These are phyloP conservation scores for Alectoris magna DNA, from an alignment of 2,797 vertebrate species.

Conservation along the genomic window DNA sequence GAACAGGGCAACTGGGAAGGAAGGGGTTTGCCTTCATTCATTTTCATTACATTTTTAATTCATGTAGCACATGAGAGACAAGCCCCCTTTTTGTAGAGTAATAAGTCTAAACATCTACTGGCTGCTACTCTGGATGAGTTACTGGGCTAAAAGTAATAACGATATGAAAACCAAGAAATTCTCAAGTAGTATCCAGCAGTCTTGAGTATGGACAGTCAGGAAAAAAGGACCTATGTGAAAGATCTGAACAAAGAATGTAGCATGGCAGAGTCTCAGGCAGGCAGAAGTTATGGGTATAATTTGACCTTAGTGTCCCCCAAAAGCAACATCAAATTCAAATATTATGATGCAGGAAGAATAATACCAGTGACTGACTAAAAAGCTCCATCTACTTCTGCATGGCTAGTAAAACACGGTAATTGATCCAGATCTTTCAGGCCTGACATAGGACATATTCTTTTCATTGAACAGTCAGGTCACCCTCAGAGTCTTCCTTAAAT, in stretches of 20 bases:
- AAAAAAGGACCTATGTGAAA: background rate
- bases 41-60: background rate
- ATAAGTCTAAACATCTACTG: background rate
- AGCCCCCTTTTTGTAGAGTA: background rate
- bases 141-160: background rate
- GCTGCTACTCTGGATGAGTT: background rate
- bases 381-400: background rate
- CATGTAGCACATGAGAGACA: background rate
- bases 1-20: background rate
- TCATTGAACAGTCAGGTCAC: slow-evolving; percentile 3
- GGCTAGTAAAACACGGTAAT: slow-evolving; percentile 26
- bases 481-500: slow-evolving; percentile 28
- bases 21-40: background rate
- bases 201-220: background rate
- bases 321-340: slow-evolving; percentile 43
- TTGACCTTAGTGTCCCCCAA: background rate
- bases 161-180: background rate
- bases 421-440: slow-evolving; percentile 19
- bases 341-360: slow-evolving; percentile 10
- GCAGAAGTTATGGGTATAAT: slow-evolving; percentile 12
- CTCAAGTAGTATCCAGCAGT: background rate
- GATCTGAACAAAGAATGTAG: background rate
- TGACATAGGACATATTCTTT: background rate
- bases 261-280: background rate
- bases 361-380: slow-evolving; percentile 16